Percentiles rank a stretch among this genome's conserved stretches.
These are phyloP conservation scores for Ichneumoninae sp. DNA, from an alignment of 2,888 invertebrate genomes.

Conservation along the genomic window DNA sequence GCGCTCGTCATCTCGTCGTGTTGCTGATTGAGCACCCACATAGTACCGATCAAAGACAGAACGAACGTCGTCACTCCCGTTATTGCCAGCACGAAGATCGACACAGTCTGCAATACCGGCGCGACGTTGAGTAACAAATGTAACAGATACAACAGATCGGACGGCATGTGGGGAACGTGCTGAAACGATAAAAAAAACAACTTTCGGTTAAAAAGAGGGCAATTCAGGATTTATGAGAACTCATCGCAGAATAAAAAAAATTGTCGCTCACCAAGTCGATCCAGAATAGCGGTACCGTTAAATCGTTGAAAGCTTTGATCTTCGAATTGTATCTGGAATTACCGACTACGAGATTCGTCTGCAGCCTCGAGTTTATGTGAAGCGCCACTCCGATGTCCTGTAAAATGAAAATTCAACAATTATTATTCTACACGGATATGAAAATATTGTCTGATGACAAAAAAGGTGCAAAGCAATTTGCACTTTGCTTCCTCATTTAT, in stretches of 20 bases:
- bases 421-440: neutral
- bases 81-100: slow-evolving; percentile 76
- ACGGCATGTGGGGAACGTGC: slow-evolving; percentile 73
- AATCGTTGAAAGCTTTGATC: slow-evolving; percentile 87
- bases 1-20: slow-evolving; percentile 64
- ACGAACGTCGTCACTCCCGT: slow-evolving; percentile 75
- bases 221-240: neutral
- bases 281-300: slow-evolving; percentile 90
- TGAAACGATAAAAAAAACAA: slow-evolving; percentile 64
- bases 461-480: too few species aligned
- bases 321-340: slow-evolving; percentile 87
- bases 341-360: slow-evolving; percentile 90
- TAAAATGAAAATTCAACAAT: slow-evolving; percentile 32
- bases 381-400: slow-evolving; percentile 89
- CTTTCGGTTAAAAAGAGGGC: too few species aligned
- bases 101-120: slow-evolving; percentile 76
- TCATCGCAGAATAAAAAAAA: neutral
- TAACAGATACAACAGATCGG: slow-evolving; percentile 71
- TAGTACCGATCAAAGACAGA: slow-evolving; percentile 77
- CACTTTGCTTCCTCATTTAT: too few species aligned
- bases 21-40: slow-evolving; percentile 78
- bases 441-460: neutral
- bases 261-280: slow-evolving; percentile 87
- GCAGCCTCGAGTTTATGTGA: slow-evolving; percentile 87
- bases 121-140: slow-evolving; percentile 74